These are phyloP conservation scores for Aspidoscelis tigris DNA, from an alignment of 2,113 vertebrate species.

Conservation along the genomic window DNA sequence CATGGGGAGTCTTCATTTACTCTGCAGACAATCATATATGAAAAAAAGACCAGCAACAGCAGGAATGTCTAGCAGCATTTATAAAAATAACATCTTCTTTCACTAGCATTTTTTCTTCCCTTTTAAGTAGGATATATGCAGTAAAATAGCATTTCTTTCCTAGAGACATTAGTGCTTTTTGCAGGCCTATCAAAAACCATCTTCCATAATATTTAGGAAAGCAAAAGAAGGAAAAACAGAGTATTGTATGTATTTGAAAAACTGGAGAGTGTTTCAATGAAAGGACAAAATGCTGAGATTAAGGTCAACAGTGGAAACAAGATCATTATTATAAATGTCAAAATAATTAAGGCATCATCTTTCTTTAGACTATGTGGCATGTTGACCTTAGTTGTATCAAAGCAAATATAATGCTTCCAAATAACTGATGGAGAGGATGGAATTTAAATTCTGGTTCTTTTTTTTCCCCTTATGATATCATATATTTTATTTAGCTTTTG, in stretches of 20 bases:
- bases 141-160: constrained; percentile 34
- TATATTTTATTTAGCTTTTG: not conserved
- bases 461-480: not conserved
- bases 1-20: constrained; percentile 47
- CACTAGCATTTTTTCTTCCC: constrained; percentile 22
- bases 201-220: constrained; percentile 41
- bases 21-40: constrained; percentile 33
- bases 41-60: constrained; percentile 30
- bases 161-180: constrained; percentile 26
- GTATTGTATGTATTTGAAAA: not conserved
- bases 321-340: not conserved
- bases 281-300: not conserved
- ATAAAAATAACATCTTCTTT: constrained; percentile 56
- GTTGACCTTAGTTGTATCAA: constrained; percentile 19
- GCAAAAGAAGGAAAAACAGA: constrained; percentile 5
- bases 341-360: not conserved
- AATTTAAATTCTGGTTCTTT: too few relatives aligned
- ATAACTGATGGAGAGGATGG: not conserved
- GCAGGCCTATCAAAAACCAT: constrained; percentile 17
- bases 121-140: constrained; percentile 24
- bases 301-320: not conserved
- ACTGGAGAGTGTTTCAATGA: constrained; percentile 13
- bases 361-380: not conserved
- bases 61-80: constrained; percentile 43
- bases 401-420: not conserved